These are phyloP conservation scores for Geophilus truncorum DNA, from an alignment of 2,888 invertebrate genomes.

Conservation along the genomic window DNA sequence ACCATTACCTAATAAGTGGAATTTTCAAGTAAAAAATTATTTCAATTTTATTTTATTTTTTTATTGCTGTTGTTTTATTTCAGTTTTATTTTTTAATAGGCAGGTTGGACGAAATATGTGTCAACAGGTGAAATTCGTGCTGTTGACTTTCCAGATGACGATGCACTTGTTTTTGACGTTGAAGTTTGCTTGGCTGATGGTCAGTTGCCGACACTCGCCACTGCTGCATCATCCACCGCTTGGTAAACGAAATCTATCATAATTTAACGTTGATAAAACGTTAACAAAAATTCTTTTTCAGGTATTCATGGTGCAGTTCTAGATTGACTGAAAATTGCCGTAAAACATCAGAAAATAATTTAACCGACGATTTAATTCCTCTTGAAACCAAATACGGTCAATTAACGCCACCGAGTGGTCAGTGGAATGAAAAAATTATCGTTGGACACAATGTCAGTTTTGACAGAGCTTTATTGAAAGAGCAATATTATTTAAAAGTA, in stretches of 20 bases:
- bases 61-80: no score
- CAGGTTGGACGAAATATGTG: slow-evolving; percentile 77
- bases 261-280: background rate
- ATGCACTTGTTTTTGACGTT: slow-evolving; percentile 84
- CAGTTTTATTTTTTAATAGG: slow-evolving; percentile 37
- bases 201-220: slow-evolving; percentile 79
- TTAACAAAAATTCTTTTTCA: background rate
- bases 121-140: slow-evolving; percentile 51
- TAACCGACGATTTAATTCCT: slow-evolving; percentile 67
- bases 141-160: slow-evolving; percentile 73
- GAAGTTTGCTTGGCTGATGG: slow-evolving; percentile 84
- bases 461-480: slow-evolving; percentile 82
- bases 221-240: slow-evolving; percentile 73
- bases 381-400: slow-evolving; percentile 59
- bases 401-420: background rate
- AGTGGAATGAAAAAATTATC: slow-evolving; percentile 55
- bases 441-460: slow-evolving; percentile 96
- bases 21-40: slow-evolving; percentile 50
- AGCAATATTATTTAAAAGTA: slow-evolving; percentile 81
- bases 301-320: slow-evolving; percentile 84
- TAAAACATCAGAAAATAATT: slow-evolving; percentile 40
- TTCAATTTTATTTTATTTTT: background rate
- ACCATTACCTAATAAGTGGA: slow-evolving; percentile 65
- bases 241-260: slow-evolving; percentile 56
- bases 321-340: slow-evolving; percentile 58